Evolutionary conservation across 2,888 invertebrate genomes (phyloP), one percentile per base, ranked within the genome.

Genomic region (Nineta flava): DNA sequence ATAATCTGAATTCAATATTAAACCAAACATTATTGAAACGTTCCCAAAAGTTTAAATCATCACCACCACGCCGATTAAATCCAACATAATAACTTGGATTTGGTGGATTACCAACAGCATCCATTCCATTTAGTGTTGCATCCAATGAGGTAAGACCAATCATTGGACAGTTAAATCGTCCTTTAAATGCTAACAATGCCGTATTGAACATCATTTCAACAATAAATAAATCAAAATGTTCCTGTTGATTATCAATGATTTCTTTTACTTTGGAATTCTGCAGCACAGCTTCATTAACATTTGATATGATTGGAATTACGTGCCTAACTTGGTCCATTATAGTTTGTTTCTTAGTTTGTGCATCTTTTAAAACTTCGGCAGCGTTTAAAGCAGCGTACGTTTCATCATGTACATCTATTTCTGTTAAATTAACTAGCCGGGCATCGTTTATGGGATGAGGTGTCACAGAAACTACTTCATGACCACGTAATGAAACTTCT

Each of bases 191-290:
- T 13, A 12, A 34, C 12, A 34, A 34, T 17, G 34, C 34, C 6
- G 47, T 16, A 35, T 35, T 34, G 9, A 47, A 47, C 21, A 46
- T 9, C 47, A 32, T 34, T 35, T 47, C 47, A 7, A 34, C 38
- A 19, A 47, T 47, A 32, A 47, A 15, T 12, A 47, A 16, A 47
- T 47, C 47, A 13, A 47, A 47, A 35, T 35, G 34, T 35, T 34
- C 47, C 10, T 47, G 9, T 47, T n/a, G 12, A 16, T 47, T 21
- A n/a, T 47, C 17, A 16, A 47, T 47, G 6, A 47, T 16, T 12
- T 35, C 10, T n/a, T 31, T 35, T 9, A 47, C 35, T 7, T 7
- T 16, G 6, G 34, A 17, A 35, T 47, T 12, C 3, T 10, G 16
- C 10, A 47, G n/a, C 9, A 34, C 35, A 12, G 9, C 38, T 9